phyloP scores from a whole-genome alignment of 2,888 invertebrate genomes.

The Branchipolynoe longqiensis region DNA sequence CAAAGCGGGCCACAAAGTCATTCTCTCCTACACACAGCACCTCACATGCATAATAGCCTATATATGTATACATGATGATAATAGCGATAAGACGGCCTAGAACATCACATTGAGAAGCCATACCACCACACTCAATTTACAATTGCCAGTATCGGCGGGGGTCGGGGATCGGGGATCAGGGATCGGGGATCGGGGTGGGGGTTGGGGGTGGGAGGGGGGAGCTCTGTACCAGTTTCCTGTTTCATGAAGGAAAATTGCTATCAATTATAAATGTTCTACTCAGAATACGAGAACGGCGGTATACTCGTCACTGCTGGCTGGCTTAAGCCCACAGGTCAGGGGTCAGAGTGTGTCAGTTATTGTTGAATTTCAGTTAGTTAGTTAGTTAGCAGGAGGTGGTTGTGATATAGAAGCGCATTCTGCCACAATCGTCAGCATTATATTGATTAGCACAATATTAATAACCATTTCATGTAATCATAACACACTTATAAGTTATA shows the following conservation, averaged over 20 bases:
- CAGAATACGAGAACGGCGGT: no score
- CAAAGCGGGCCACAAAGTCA: slow-evolving; percentile 11
- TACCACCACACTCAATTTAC: slow-evolving; percentile 34
- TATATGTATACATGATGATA: slow-evolving; percentile 22
- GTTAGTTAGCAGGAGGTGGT: no score
- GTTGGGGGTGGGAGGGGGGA: background rate
- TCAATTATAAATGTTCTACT: no score
- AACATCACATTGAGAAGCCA: slow-evolving; percentile 38
- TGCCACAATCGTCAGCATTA: no score
- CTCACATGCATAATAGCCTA: slow-evolving; percentile 44
- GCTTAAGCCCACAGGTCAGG: no score
- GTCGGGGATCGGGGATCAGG: no score
- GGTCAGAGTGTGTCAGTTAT: no score
- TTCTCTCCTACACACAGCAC: slow-evolving; percentile 50
- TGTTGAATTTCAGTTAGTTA: no score
- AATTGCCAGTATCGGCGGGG: background rate
- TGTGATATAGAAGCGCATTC: no score
- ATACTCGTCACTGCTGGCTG: no score
- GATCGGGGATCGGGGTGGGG: background rate
- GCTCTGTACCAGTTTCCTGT: background rate
- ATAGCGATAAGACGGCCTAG: slow-evolving; percentile 41
- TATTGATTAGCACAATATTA: background rate
- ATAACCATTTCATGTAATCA: background rate
- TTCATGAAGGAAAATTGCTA: no score
- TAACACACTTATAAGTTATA: background rate